phyloP scores from a whole-genome alignment of 2,888 invertebrate species.

The Lumbricus terrestris region DNA sequence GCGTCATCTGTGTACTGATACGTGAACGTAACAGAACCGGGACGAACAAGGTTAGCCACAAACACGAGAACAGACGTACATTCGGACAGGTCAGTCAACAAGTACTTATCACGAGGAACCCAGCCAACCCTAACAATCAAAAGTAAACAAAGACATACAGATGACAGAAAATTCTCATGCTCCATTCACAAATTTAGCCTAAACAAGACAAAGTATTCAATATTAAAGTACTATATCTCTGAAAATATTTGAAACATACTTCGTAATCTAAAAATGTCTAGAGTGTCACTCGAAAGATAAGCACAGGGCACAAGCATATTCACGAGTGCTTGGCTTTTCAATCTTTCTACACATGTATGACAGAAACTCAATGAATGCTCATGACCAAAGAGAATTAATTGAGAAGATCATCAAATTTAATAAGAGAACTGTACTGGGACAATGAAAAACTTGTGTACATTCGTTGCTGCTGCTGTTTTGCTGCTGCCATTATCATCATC shows the following conservation, averaged over 20 bases:
- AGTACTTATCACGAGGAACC: slow-evolving; percentile 46
- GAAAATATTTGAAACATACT: not conserved
- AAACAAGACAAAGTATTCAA: not conserved
- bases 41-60: slow-evolving; percentile 63
- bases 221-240: not conserved
- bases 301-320: too few relatives aligned
- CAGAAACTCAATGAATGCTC: too few relatives aligned
- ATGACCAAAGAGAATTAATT: too few relatives aligned
- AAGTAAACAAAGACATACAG: not conserved
- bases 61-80: slow-evolving; percentile 63
- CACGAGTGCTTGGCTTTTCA: too few relatives aligned
- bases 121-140: slow-evolving; percentile 38
- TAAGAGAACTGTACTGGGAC: too few relatives aligned
- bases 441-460: too few relatives aligned
- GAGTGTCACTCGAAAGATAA: too few relatives aligned
- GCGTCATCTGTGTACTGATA: slow-evolving; percentile 63
- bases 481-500: too few relatives aligned
- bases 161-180: not conserved
- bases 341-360: too few relatives aligned
- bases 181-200: not conserved
- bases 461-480: too few relatives aligned
- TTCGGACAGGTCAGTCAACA: slow-evolving; percentile 29
- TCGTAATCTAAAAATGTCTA: not conserved
- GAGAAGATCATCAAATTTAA: too few relatives aligned
- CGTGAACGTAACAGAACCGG: slow-evolving; percentile 62